A percentile compares a stretch with the other conserved stretches of the same genome.
Evolutionary conservation across 2,797 vertebrate species (phyloP).

Genomic region (Mastacembelus armatus): DNA sequence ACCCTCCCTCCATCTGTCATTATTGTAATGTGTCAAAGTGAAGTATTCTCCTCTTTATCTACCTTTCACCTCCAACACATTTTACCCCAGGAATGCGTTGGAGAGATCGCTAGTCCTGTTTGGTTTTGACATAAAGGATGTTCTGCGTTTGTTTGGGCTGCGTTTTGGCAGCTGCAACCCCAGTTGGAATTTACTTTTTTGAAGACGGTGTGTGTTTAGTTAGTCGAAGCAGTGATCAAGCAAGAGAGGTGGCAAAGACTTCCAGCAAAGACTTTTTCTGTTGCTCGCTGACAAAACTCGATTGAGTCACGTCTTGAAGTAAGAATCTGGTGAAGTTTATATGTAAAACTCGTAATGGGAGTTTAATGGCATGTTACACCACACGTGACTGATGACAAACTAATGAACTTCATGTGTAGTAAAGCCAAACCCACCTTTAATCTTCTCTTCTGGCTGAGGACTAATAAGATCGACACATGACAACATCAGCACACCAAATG

Average conservation of each 20-base stretch:
- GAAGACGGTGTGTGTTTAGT: conserved; percentile 31
- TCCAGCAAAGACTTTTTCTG: conserved; percentile 26
- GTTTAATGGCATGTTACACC: conserved; percentile 54
- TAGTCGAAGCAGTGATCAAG: conserved; percentile 34
- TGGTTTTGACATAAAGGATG: conserved; percentile 43
- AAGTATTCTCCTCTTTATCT: conserved; percentile 4
- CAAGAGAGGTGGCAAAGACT: conserved; percentile 25
- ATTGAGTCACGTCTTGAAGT: conserved; percentile 31
- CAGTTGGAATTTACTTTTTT: conserved; percentile 68
- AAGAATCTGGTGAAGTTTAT: conserved; percentile 51
- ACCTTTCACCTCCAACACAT: not conserved
- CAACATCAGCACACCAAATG: conserved; percentile 36
- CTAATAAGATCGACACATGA: conserved; percentile 28
- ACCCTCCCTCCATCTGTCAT: not conserved
- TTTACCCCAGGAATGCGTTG: conserved; percentile 26
- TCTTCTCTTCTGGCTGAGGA: conserved; percentile 11
- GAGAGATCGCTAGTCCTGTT: no score
- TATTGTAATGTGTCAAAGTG: conserved; percentile 16
- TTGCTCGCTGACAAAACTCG: conserved; percentile 15
- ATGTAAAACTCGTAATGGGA: conserved; percentile 44
- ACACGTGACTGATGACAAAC: conserved; percentile 47
- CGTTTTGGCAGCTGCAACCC: conserved; percentile 58
- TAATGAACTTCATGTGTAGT: conserved; percentile 36
- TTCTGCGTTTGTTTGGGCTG: conserved; percentile 51
- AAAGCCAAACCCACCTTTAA: not conserved